Percentiles rank a stretch among this genome's conserved stretches.
Conservation (phyloP, 2,888 invertebrate genomes). For the Spisula solida region DNA sequence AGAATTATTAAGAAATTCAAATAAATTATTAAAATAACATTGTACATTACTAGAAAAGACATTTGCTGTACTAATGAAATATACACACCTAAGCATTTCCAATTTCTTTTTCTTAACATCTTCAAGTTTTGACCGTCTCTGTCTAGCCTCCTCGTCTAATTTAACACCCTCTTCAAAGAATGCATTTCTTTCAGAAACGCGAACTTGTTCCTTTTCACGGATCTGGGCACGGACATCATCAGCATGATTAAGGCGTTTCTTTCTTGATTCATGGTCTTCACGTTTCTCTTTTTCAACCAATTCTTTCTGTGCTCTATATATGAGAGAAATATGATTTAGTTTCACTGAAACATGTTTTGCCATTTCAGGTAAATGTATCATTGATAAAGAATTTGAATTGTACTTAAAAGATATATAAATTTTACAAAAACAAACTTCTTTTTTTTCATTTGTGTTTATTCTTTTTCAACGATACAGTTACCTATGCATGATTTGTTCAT, state of each 20-base stretch:
- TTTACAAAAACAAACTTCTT: too few relatives aligned
- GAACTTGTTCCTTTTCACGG: slow-evolving; percentile 85
- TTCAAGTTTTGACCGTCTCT: slow-evolving; percentile 85
- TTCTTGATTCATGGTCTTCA: slow-evolving; percentile 80
- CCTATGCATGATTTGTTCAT: too few relatives aligned
- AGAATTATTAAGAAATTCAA: neutral
- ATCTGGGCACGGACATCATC: slow-evolving; percentile 87
- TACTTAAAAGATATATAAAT: too few relatives aligned
- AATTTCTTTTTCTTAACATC: slow-evolving; percentile 87
- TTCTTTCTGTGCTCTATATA: slow-evolving; percentile 86
- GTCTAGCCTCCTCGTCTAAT: slow-evolving; percentile 86
- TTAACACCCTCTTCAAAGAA: slow-evolving; percentile 88
- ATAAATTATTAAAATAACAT: neutral
- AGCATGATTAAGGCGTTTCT: slow-evolving; percentile 81
- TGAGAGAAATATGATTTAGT: neutral
- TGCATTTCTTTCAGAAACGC: slow-evolving; percentile 85
- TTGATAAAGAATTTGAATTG: too few relatives aligned
- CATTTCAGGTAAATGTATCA: too few relatives aligned
- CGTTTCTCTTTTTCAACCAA: slow-evolving; percentile 86
- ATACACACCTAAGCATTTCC: slow-evolving; percentile 85
- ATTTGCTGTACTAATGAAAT: neutral
- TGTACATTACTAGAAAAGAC: neutral
- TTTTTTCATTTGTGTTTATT: too few relatives aligned
- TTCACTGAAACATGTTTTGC: neutral
- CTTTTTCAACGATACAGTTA: too few relatives aligned